phyloP scores from a whole-genome alignment of 2,888 invertebrate genomes.

The Saturnia pavonia region DNA sequence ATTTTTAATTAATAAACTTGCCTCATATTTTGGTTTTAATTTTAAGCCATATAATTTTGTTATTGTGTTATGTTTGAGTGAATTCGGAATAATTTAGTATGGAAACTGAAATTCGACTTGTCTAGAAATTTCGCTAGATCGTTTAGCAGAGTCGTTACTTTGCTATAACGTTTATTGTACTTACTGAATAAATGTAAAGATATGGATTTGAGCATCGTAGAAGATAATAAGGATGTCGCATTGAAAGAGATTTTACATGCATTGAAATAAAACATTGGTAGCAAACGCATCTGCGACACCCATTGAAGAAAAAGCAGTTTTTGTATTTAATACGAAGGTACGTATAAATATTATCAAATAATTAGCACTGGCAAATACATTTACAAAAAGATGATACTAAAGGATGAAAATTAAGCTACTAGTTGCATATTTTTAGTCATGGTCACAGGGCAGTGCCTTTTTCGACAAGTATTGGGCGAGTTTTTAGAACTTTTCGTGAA shows the following conservation, averaged over 20 bases:
- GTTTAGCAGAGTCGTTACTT: neutral
- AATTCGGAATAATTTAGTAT: neutral
- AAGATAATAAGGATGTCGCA: neutral
- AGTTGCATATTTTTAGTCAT: neutral
- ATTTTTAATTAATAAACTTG: too few species aligned
- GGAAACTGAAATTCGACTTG: neutral
- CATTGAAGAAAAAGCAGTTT: neutral
- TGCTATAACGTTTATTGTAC: neutral
- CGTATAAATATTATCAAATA: too few species aligned
- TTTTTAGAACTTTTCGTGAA: neutral
- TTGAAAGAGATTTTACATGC: neutral
- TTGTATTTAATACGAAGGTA: neutral
- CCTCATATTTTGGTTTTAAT: too few species aligned
- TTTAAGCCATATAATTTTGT: neutral
- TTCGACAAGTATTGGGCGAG: neutral
- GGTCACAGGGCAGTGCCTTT: neutral
- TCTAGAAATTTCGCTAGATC: neutral
- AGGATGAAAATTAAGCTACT: neutral
- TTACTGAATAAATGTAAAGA: neutral
- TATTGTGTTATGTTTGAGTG: neutral
- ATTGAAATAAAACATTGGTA: neutral
- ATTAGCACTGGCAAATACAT: too few species aligned
- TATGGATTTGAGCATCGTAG: neutral
- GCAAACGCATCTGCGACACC: neutral
- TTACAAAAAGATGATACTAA: too few species aligned